Base-by-base conservation (phyloP, 2,888 invertebrate species). In the Laspeyria flexula region DNA sequence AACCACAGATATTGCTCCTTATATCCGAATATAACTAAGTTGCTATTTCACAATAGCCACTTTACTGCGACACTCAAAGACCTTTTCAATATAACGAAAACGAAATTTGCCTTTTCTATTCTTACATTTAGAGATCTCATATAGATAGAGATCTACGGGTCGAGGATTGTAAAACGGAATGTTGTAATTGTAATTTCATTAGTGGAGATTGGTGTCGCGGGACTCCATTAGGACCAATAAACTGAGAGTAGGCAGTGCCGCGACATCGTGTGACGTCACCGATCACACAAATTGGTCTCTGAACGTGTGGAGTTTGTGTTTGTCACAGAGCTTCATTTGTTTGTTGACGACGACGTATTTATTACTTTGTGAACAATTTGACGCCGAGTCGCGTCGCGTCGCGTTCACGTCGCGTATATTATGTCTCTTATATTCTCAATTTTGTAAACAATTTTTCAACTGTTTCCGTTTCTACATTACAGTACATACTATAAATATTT, bases 171-270 rank as follows among this genome's bases (percentile, higher is more conserved):
- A 11, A 31, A 18, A 34, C 40, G 35, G 43, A 57, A 45, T 41
- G 33, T 37, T 41, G 42, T 66, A 48, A 65, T 37, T 41, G 42
- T 66, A 48, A 65, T 55, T 41, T 35, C 34, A 65, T 65, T 59
- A 53, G 34, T 12, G 18, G 9, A 5, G 45, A 58, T 43, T 30
- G 50, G 46, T 34, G 38, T 44, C 44, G 40, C 5, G 40, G 37
- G 48, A 25, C 11, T 45, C 21, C 54, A 45, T 57, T 47, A 16
- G 43, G 41, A 45, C n/a, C 33, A 47, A 57, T 40, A 44, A 48
- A 15, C 43, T 52, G 16, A 29, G 10, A 23, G 31, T 33, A 13
- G 9, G 15, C 9, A 5, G 18, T 9, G 10, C 4, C 16, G 18
- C 27, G 1, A 21, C 31, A 29, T 45, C 43, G 40, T 52, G 18